A percentile compares a stretch with the other conserved stretches of the same genome.
phyloP scores from a whole-genome alignment of 2,888 invertebrate genomes.

The Nipponacmea schrenckii region DNA sequence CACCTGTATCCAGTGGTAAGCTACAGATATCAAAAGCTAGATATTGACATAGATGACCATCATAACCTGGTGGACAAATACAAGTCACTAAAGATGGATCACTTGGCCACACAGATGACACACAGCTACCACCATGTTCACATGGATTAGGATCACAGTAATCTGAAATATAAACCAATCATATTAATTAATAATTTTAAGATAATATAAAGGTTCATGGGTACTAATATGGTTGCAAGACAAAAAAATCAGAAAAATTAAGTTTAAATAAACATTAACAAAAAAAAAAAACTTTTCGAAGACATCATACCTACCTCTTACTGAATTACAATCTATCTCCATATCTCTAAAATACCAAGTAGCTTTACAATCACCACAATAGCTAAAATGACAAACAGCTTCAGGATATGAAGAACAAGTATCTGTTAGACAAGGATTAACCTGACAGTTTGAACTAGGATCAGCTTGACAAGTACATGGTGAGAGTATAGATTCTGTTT shows the following conservation, averaged over 20 bases:
- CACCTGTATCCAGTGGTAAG: constrained; percentile 54
- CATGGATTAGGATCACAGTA: constrained; percentile 60
- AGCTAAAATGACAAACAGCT: constrained; percentile 53
- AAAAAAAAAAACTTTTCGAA: too few species aligned
- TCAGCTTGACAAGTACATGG: constrained; percentile 49
- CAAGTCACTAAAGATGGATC: constrained; percentile 56
- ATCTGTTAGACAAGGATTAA: constrained; percentile 53
- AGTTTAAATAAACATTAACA: too few species aligned
- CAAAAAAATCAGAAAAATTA: too few species aligned
- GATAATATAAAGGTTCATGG: too few species aligned
- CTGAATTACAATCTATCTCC: constrained; percentile 48
- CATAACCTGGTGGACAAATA: constrained; percentile 56
- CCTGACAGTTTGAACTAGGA: constrained; percentile 44
- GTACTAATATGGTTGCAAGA: too few species aligned
- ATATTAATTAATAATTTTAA: too few species aligned
- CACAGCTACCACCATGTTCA: constrained; percentile 58
- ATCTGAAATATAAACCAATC: constrained; percentile 38
- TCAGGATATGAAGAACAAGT: constrained; percentile 57
- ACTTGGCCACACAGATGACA: constrained; percentile 52
- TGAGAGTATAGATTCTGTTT: constrained; percentile 50
- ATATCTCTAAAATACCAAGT: constrained; percentile 50
- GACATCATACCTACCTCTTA: constrained; percentile 48
- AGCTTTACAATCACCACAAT: constrained; percentile 55
- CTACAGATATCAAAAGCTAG: constrained; percentile 49
- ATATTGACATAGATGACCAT: constrained; percentile 57